Percentiles rank a stretch among this genome's conserved stretches.
phyloP scores from a whole-genome alignment of 2,113 vertebrate species.

The Camelus dromedarius region DNA sequence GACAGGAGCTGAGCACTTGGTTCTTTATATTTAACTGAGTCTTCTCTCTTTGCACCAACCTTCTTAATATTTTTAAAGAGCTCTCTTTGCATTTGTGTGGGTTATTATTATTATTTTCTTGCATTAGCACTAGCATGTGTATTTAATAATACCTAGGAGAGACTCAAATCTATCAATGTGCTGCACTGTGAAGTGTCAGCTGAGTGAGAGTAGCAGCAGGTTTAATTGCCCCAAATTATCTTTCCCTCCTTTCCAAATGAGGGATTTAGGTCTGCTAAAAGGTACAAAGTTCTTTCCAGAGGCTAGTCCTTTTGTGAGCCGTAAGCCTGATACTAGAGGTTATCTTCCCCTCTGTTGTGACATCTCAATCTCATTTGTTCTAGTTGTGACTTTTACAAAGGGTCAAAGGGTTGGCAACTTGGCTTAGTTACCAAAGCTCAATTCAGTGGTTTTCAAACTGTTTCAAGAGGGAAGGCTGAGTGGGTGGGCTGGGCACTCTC shows the following conservation, averaged over 20 bases:
- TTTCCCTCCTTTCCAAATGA: not conserved
- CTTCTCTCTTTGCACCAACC: not conserved
- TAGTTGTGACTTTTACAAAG: not conserved
- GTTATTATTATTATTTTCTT: not conserved
- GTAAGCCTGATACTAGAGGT: not conserved
- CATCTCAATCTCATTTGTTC: not conserved
- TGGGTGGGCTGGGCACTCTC: not conserved
- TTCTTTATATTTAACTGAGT: conserved; percentile 18
- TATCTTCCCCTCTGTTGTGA: not conserved
- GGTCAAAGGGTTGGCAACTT: not conserved
- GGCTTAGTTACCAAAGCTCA: not conserved
- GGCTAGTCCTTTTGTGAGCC: not conserved
- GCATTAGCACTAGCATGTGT: not conserved
- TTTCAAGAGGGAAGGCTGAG: not conserved
- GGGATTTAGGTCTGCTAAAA: not conserved
- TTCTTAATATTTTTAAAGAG: not conserved
- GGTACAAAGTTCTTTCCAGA: conserved; percentile 41
- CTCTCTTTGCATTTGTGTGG: not conserved
- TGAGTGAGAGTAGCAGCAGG: not conserved
- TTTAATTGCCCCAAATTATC: not conserved
- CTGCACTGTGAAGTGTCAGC: not conserved
- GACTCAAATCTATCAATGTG: not conserved
- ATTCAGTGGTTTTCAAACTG: not conserved
- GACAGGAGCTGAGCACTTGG: not conserved
- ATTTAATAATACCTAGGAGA: not conserved